Evolutionary conservation across 2,797 vertebrate species (phyloP), one percentile per base, ranked within the genome.

Genomic region (Hippocampus kuda): DNA sequence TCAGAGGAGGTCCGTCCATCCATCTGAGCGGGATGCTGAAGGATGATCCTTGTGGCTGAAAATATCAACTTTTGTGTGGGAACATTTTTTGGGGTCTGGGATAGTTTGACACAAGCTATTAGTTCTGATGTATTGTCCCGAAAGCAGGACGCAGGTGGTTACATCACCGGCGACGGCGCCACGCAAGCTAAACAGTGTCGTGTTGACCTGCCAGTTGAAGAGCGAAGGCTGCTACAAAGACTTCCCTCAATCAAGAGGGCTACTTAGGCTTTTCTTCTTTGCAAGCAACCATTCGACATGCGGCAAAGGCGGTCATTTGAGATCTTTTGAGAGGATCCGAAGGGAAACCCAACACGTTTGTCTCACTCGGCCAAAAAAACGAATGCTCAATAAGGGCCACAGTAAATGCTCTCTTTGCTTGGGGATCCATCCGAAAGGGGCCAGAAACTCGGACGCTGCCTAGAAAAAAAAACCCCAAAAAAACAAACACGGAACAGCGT

Each of bases 311-410:
- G 68, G 71, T 84, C 74, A 79, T 85, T 80, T 76, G 77, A 81
- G 90, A 78, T 81, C 87, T 85, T 90, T 90, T 77, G 79, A 87
- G 81, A 77, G 76, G 74, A 84, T 85, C 85, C 84, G 85, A 84
- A 72, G 86, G 87, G 87, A 86, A 91, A 83, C 89, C 80, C 81
- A 89, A 92, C 89, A 91, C 90, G 90, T 83, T 85, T 89, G 86
- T 85, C 72, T 51, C 70, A 76, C 78, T 85, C 69, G 77, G 83
- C 82, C 73, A 81, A 84, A 38, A 34, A 38, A 73, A 70, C 81
- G 91, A 92, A 93, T 91, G 90, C 88, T 90, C 2, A 93, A 93
- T 94, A 92, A 85, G 82, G 84, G 85, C 84, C 79, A 84, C 83
- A 87, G 92, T 86, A 38, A 90, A 90, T 89, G 82, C 84, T 78